Evolutionary conservation across 1,140 invertebrate genomes (phyloP).

Genomic region (Lineus longissimus): DNA sequence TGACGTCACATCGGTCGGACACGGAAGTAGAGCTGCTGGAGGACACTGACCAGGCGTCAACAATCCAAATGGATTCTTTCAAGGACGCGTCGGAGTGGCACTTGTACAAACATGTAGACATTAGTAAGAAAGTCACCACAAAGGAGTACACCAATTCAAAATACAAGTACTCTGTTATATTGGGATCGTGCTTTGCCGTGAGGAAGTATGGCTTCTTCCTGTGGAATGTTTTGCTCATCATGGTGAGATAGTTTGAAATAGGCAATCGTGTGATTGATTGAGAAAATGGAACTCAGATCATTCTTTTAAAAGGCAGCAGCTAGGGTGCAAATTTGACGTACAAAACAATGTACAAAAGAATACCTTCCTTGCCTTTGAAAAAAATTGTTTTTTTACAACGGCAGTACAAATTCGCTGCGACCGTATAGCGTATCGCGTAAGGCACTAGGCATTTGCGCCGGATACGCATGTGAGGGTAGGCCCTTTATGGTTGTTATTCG

Average conservation of each 20-base stretch:
- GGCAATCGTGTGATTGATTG: too few relatives aligned
- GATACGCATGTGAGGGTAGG: too few relatives aligned
- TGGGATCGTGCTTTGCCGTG: slow-evolving; percentile 49
- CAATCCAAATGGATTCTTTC: slow-evolving; percentile 50
- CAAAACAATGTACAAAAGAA: too few relatives aligned
- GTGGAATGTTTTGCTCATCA: slow-evolving; percentile 54
- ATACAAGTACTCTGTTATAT: slow-evolving; percentile 42
- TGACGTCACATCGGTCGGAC: slow-evolving; percentile 46
- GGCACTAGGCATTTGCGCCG: too few relatives aligned
- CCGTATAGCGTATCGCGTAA: too few relatives aligned
- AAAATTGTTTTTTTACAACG: too few relatives aligned
- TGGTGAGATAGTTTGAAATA: slow-evolving; percentile 29
- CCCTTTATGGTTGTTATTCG: too few relatives aligned
- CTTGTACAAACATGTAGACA: slow-evolving; percentile 50
- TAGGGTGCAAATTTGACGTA: too few relatives aligned
- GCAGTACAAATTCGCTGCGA: too few relatives aligned
- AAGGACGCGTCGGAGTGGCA: slow-evolving; percentile 54
- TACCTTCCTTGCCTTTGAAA: too few relatives aligned
- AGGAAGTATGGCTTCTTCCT: slow-evolving; percentile 50
- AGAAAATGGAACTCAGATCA: too few relatives aligned
- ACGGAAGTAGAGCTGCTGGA: slow-evolving; percentile 48
- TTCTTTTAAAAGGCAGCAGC: too few relatives aligned
- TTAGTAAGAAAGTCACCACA: slow-evolving; percentile 42
- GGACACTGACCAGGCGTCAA: slow-evolving; percentile 46
- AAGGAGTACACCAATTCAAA: slow-evolving; percentile 46